Base-by-base conservation (phyloP, 2,888 invertebrate genomes). In the Leptinotarsa rubiginosa region DNA sequence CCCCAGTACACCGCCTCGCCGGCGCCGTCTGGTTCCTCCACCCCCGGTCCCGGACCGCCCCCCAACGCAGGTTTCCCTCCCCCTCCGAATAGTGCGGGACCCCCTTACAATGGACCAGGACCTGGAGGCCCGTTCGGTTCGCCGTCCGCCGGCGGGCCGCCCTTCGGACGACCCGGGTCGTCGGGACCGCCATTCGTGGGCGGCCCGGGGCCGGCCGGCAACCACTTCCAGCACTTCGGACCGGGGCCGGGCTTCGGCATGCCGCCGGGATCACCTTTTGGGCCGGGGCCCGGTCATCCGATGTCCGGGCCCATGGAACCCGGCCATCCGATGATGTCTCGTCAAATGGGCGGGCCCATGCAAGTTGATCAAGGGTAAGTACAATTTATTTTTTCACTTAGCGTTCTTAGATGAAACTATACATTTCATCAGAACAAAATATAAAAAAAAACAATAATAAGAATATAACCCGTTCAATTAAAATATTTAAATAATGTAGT, bases 1-100 rank as follows among this genome's bases (percentile, higher is more conserved):
- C 95, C 93, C 84, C 95, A 93, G 89, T 96, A 95, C 88, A 95
- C 95, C 83, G 95, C 95, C 84, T 95, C 95, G 79, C 96, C 96
- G 83, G 94, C 93, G 84, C 95, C 94, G 81, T 95, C 91, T 84
- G 95, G 92, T 84, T 91, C 93, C 68, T 95, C 95, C 81, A 95
- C 96, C 56, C 95, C 96, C 12, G 95, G 95, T 76, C 94, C 92
- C 47, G 31, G 31, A 4, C 69, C 69, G 16, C 88, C 88, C 70
- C 91, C 88, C 70, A 88, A 89, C 76, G 89, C 89, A 76, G 90
- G 88, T 78, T 91, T 90, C 83, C 89, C 89, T 71, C 90, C 89
- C 76, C 89, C 91, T 67, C 91, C 91, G 18, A 92, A 92, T 77
- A 93, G 92, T 31, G 83, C 80, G 59, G 88, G 87, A 31, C 91